Evolutionary conservation across 2,888 invertebrate species (phyloP), one percentile per base, ranked within the genome.

Genomic region (Drosophila longiperda): DNA sequence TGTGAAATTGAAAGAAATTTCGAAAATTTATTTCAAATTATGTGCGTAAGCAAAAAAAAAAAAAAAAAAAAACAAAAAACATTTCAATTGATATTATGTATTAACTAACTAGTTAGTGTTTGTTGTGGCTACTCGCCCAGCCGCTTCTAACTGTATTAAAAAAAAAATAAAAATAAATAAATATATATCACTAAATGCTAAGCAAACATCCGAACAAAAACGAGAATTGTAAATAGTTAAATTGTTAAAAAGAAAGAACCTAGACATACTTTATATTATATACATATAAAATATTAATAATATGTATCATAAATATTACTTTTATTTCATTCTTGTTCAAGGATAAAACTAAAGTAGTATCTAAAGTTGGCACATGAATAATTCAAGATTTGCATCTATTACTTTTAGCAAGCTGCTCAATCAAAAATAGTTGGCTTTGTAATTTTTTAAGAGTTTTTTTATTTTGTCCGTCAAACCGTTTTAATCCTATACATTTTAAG

Each of bases 111-210:
- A 78, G 60, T 64, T 76, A 75, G 63, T 61, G 52, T 75, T 73
- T 77, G 75, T 73, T 82, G 73, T 80, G 74, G 67, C 68, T 66
- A 64, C 75, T 72, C 66, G 63, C 70, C 62, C 55, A 42, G 54
- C 60, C 60, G 49, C 48, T 58, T 58, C 40, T 61, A 75, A 48
- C 62, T 65, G 75, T 67, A 78, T 52, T 75, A 42, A n/a, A 57
- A 57, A 26, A 40, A 63, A 77, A 83, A 65, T 68, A 33, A n/a
- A 23, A 23, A 45, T 12, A 52, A 23, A 54, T 53, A 54, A 15
- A 48, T 15, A 23, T 36, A 42, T 80, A 85, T 87, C 84, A 84
- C 61, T 85, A 87, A 82, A 73, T 77, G 88, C 88, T 87, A 85
- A 81, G 88, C 83, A 78, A 74, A 61, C 29, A 48, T 64, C 49